Evolutionary conservation across 1,140 invertebrate genomes (phyloP), one percentile per base, ranked within the genome.

Genomic region (Homarus americanus): DNA sequence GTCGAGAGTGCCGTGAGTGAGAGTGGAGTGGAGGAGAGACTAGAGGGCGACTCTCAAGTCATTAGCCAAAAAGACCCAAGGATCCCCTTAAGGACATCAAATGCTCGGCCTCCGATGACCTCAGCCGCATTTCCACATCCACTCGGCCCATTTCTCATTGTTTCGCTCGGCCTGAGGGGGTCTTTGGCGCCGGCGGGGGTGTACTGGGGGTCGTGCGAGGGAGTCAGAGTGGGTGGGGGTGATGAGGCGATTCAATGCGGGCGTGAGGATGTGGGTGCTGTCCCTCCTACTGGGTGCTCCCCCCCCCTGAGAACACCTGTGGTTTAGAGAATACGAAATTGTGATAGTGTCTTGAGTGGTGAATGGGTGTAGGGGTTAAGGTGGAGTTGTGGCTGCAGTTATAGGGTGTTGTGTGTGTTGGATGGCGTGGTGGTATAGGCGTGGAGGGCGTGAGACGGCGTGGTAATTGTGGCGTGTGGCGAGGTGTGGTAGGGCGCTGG

Each of bases 1-100:
- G 41, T 49, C 9, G 17, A n/a, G n/a, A n/a, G 44, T 49, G 17
- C 9, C 9, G 44, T 49, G 44, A 49, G 44, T 49, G 44, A 49
- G 44, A 49, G 44, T 49, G 44, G 17, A 49, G 44, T 49, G 44
- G 17, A 49, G 53, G 20, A 24, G 4, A 58, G 15, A 20, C 15
- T 58, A 20, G 20, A n/a, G 53, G 53, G 53, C 17, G 24, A 44
- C 76, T 53, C 78, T 49, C 44, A 80, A 80, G 78, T 80, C 78
- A 58, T 80, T 80, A 82, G 63, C 49, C n/a, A 7, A 63, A 58
- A 63, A 36, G 79, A 82, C 28, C 49, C 28, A 58, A 32, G 34
- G 79, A 36, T 82, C 53, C 49, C 79, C 49, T 58, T 63, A 38
- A 38, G 79, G 32, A 58, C 79, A 58, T 63, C 79, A 82, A 82